Percentiles rank a stretch among this genome's conserved stretches.
Evolutionary conservation across 2,113 vertebrate species (phyloP).

Genomic region (Chaetorhynchus papuensis): DNA sequence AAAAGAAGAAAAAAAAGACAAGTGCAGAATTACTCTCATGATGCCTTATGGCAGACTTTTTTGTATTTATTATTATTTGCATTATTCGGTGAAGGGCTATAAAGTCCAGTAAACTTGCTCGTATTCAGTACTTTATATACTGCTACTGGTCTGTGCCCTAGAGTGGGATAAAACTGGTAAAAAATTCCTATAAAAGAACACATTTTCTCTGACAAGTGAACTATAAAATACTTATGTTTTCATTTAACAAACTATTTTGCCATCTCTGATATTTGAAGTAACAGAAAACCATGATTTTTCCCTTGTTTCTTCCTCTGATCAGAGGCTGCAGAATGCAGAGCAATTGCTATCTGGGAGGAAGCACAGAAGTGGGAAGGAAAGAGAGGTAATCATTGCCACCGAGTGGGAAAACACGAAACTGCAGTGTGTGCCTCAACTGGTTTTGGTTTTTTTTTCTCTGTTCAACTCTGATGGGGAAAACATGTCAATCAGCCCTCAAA

Average conservation of each 20-base stretch:
- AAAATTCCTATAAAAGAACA: slow-evolving; percentile 3
- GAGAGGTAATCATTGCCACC: slow-evolving; percentile 52
- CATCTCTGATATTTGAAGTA: not conserved
- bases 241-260: slow-evolving; percentile 5
- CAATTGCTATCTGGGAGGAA: not conserved
- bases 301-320: not conserved
- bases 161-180: not conserved
- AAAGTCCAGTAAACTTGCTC: not conserved
- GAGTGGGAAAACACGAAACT: slow-evolving; percentile 30
- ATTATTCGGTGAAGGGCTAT: not conserved
- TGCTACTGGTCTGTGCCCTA: not conserved
- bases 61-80: not conserved
- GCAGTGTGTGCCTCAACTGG: not conserved
- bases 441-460: not conserved
- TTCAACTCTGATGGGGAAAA: not conserved
- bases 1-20: accelerated
- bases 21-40: not conserved
- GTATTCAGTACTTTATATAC: not conserved
- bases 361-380: not conserved
- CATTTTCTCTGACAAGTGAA: slow-evolving; percentile 27
- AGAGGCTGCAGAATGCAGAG: not conserved
- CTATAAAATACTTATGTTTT: not conserved
- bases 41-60: not conserved
- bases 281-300: not conserved
- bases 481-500: not conserved